phyloP scores from a whole-genome alignment of 2,888 invertebrate species.

The Peribatodes rhomboidaria region DNA sequence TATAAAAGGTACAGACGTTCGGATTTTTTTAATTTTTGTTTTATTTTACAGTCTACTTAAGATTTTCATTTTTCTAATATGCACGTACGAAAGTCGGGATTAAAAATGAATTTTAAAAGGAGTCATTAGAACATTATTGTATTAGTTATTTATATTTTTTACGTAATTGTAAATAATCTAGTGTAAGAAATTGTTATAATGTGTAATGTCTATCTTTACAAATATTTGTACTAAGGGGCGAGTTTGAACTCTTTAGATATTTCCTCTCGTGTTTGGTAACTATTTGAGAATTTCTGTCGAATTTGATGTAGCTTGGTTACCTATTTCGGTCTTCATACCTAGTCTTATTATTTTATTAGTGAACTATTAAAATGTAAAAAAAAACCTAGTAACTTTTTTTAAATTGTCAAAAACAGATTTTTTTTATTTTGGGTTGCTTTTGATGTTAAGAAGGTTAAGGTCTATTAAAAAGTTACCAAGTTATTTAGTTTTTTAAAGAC shows the following conservation, averaged over 20 bases:
- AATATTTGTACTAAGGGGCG: slow-evolving; percentile 42
- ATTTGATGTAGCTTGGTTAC: slow-evolving; percentile 40
- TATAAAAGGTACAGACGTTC: too few species aligned
- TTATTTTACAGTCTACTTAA: too few species aligned
- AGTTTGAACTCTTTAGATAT: slow-evolving; percentile 43
- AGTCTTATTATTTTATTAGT: slow-evolving; percentile 32
- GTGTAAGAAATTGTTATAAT: slow-evolving; percentile 46
- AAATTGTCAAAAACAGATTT: not conserved
- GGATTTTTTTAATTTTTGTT: too few species aligned
- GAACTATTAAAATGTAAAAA: slow-evolving; percentile 31
- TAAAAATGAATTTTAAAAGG: not conserved
- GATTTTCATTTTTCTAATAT: not conserved
- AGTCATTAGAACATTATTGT: slow-evolving; percentile 17
- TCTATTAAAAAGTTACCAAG: too few species aligned
- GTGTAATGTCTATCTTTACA: slow-evolving; percentile 43
- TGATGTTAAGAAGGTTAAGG: too few species aligned
- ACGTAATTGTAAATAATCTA: slow-evolving; percentile 45
- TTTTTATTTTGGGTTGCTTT: not conserved
- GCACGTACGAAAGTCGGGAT: not conserved
- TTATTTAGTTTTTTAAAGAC: too few species aligned
- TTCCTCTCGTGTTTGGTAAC: slow-evolving; percentile 41
- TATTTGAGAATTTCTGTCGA: slow-evolving; percentile 37
- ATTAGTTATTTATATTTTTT: slow-evolving; percentile 19
- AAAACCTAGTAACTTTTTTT: too few species aligned
- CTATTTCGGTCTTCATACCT: slow-evolving; percentile 28